phyloP scores from a whole-genome alignment of 2,113 vertebrate species.

The Podilymbus podiceps region DNA sequence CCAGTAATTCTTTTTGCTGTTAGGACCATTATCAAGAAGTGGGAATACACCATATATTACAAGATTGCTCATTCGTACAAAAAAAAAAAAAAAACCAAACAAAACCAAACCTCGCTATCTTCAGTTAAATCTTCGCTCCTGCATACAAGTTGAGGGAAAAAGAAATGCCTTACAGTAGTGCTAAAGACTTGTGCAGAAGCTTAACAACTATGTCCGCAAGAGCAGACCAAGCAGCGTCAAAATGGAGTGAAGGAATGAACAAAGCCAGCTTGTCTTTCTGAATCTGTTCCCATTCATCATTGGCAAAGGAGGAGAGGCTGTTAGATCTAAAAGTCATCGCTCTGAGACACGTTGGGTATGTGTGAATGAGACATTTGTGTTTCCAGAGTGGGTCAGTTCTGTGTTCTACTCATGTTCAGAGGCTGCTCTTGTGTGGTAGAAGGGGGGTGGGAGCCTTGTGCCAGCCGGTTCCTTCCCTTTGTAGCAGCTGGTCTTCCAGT shows the following conservation, averaged over 20 bases:
- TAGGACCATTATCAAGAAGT: background rate
- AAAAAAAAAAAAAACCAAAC: too few relatives aligned
- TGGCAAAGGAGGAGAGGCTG: background rate
- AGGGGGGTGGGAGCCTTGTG: background rate
- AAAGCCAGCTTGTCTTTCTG: background rate
- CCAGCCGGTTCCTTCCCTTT: background rate
- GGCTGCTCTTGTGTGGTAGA: background rate
- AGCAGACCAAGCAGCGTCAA: background rate
- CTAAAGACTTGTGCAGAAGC: background rate
- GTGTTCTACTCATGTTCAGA: background rate
- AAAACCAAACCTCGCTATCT: too few relatives aligned
- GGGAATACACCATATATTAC: background rate
- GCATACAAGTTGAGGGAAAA: background rate
- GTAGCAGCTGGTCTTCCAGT: background rate
- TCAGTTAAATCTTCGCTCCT: background rate
- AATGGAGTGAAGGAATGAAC: background rate
- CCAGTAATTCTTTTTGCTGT: background rate
- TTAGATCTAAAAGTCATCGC: background rate
- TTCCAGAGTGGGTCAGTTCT: background rate
- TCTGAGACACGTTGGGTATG: rapidly evolving
- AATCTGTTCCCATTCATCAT: background rate
- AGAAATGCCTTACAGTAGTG: background rate
- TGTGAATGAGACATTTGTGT: background rate
- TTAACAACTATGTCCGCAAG: background rate
- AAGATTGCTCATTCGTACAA: background rate